Conservation (phyloP, 2,797 vertebrate species). For the Crenichthys baileyi region DNA sequence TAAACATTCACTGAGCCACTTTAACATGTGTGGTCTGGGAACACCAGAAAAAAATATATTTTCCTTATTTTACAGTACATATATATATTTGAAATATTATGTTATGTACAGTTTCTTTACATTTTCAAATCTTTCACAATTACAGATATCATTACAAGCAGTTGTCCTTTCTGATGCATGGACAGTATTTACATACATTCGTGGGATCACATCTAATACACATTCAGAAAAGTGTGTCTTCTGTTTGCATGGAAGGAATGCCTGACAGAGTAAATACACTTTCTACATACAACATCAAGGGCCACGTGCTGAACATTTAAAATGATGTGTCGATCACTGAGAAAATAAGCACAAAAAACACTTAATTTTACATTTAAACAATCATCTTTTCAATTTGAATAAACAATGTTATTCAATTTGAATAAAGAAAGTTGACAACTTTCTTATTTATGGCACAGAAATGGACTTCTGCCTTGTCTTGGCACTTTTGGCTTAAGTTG, state of each 20-base stretch:
- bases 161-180: constrained; percentile 76
- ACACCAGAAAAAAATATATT: constrained; percentile 42
- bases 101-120: constrained; percentile 89
- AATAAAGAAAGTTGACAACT: constrained; percentile 18
- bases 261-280: constrained; percentile 59
- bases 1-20: constrained; percentile 38
- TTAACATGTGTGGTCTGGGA: constrained; percentile 37
- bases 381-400: constrained; percentile 1
- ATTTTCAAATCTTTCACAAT: constrained; percentile 84
- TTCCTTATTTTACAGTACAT: constrained; percentile 53
- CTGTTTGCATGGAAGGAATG: constrained; percentile 84
- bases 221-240: constrained; percentile 70
- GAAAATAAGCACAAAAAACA: constrained; percentile 27
- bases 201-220: constrained; percentile 84
- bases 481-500: constrained; percentile 46
- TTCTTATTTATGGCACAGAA: constrained; percentile 28
- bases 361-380: constrained; percentile 1
- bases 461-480: constrained; percentile 9
- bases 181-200: constrained; percentile 97
- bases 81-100: constrained; percentile 83
- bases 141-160: constrained; percentile 83
- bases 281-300: constrained; percentile 46
- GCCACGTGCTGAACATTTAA: constrained; percentile 21
- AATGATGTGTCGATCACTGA: constrained; percentile 27
- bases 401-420: constrained; percentile 14